A percentile compares a stretch with the other conserved stretches of the same genome.
These are phyloP conservation scores for Poicephalus gulielmi DNA, from an alignment of 2,113 vertebrate species.

Conservation along the genomic window DNA sequence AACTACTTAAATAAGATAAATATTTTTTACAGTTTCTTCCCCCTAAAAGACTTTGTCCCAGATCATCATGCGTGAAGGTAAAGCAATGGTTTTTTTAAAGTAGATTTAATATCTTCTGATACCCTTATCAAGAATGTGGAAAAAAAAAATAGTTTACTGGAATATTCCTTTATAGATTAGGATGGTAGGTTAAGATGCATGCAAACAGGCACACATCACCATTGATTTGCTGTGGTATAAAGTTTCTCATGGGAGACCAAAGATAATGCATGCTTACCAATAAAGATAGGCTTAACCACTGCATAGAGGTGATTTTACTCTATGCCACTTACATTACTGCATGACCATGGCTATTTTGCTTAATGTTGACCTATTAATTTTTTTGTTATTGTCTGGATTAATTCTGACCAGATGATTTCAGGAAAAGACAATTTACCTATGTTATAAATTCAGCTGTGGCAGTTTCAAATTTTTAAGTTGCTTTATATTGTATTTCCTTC, in stretches of 20 bases:
- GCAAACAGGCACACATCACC: background rate
- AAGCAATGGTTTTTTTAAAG: background rate
- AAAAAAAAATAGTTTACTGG: background rate
- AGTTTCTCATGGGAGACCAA: background rate
- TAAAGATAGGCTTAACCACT: background rate
- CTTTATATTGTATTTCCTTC: background rate
- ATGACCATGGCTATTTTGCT: background rate
- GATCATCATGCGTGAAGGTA: background rate
- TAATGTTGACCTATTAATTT: background rate
- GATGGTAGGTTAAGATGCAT: background rate
- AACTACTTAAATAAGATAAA: background rate
- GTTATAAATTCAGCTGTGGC: background rate
- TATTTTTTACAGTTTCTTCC: background rate
- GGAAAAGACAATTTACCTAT: background rate
- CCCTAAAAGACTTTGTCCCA: background rate
- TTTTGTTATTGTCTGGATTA: background rate
- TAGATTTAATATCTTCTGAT: background rate
- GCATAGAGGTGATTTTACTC: background rate
- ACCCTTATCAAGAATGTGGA: background rate
- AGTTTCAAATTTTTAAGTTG: background rate
- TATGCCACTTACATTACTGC: background rate
- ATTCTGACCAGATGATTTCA: background rate
- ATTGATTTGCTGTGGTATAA: background rate
- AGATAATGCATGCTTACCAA: background rate
- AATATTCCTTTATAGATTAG: background rate